Conservation (phyloP, 1,140 invertebrate genomes). For the Rhysida immarginata region DNA sequence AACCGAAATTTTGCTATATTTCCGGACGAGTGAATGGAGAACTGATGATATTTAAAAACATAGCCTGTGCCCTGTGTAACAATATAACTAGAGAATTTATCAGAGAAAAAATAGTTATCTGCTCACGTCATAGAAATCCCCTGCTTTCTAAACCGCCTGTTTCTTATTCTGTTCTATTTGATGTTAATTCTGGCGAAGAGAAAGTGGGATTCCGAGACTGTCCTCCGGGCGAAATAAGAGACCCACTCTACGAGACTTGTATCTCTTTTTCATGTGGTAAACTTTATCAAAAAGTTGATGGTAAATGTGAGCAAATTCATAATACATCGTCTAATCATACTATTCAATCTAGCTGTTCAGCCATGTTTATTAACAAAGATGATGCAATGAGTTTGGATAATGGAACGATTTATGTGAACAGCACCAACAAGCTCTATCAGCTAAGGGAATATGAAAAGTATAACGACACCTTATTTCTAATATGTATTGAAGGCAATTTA, state of each 20-base stretch:
- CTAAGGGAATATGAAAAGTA: conserved; percentile 18
- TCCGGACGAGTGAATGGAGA: too few relatives aligned
- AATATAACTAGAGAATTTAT: too few relatives aligned
- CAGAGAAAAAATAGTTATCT: too few relatives aligned
- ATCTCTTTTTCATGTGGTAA: neutral
- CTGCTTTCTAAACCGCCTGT: too few relatives aligned
- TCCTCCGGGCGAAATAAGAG: neutral
- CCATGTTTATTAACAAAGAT: neutral
- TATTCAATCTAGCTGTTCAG: neutral
- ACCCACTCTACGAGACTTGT: neutral
- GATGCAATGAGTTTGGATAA: conserved; percentile 13
- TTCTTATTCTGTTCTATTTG: too few relatives aligned
- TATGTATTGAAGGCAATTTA: conserved; percentile 18
- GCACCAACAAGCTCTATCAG: conserved; percentile 9
- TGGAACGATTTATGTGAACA: conserved; percentile 16
- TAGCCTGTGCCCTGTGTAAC: too few relatives aligned
- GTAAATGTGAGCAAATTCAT: neutral
- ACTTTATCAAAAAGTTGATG: neutral
- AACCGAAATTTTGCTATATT: too few relatives aligned
- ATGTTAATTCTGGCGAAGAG: too few relatives aligned
- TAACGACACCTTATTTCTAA: conserved; percentile 14
- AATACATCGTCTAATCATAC: too few relatives aligned
- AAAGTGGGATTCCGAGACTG: too few relatives aligned
- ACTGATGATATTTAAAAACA: too few relatives aligned
- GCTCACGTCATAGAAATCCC: too few relatives aligned